These are phyloP conservation scores for Siniperca obscura DNA, from an alignment of 2,797 vertebrate species.

Conservation along the genomic window DNA sequence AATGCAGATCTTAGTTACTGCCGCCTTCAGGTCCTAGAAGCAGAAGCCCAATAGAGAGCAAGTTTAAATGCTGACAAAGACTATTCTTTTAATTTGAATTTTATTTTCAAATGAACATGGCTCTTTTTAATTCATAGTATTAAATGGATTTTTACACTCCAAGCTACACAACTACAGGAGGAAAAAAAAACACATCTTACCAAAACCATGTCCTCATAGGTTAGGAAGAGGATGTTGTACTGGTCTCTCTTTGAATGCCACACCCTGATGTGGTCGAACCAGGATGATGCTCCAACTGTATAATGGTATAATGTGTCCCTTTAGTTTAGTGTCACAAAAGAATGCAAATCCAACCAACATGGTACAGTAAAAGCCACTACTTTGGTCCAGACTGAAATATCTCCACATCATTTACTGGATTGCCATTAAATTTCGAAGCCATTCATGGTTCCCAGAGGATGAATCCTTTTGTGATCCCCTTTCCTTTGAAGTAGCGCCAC, in stretches of 20 bases:
- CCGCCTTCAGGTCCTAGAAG: constrained; percentile 69
- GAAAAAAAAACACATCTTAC: constrained; percentile 44
- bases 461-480: no score
- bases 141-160: background rate
- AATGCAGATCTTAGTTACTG: constrained; percentile 67
- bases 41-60: background rate
- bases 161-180: background rate
- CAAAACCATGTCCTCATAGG: constrained; percentile 76
- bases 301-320: no score
- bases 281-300: constrained; percentile 64
- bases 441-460: no score
- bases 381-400: no score
- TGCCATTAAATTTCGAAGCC: no score
- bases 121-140: background rate
- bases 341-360: no score
- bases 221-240: constrained; percentile 78
- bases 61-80: background rate
- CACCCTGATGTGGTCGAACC: constrained; percentile 76
- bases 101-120: background rate
- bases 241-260: constrained; percentile 69
- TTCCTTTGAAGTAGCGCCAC: no score
- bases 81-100: background rate
- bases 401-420: no score
- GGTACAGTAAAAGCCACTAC: no score
- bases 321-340: no score